Evolutionary conservation across 2,888 invertebrate genomes (phyloP), one percentile per base, ranked within the genome.

Genomic region (Lordiphosa andalusiaca): DNA sequence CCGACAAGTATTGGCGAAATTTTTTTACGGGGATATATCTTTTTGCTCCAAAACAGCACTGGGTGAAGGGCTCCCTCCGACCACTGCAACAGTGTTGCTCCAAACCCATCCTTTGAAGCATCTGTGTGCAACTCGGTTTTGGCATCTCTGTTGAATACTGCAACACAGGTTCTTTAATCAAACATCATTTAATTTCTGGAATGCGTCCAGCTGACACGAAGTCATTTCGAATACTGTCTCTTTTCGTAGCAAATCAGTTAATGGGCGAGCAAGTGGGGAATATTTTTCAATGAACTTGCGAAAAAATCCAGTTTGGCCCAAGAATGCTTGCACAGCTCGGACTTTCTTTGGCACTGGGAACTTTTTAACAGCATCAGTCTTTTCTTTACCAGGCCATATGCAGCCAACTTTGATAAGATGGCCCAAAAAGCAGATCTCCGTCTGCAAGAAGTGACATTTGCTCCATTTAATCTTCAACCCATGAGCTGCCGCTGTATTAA

Each of bases 251-350:
- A 37, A 37, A 37, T 37, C 13, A 2, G 37, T 37, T 12, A 37
- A 5, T 3, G 37, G 37, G 12, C 37, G 37, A 13, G 37, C 37
- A 13, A 37, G 4, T 37, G 13, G 37, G 6, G 37, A 12, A 37
- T 37, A 37, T 36, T 21, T n/a, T 6, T 37, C 13, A 66, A 48
- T 86, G 50, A 21, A 88, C 59, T 5, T 67, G 68, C 12, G 87
- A 86, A 66, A 87, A 84, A 38, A 85, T 67, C 50, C 80, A 86
- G 0, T 87, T 86, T 3, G 47, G 53, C 49, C 87, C 59, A 19
- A 13, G 53, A 12, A 62, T 67, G 25, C 59, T 53, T n/a, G 19
- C 19, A 6, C 52, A 19, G 37, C 53, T 9, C 16, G n/a, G 3
- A 16, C 9, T 7, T 38, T 38, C 16, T 38, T 16, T 13, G 38